Evolutionary conservation across 2,888 invertebrate genomes (phyloP).

Genomic region (Orchestes rusci): DNA sequence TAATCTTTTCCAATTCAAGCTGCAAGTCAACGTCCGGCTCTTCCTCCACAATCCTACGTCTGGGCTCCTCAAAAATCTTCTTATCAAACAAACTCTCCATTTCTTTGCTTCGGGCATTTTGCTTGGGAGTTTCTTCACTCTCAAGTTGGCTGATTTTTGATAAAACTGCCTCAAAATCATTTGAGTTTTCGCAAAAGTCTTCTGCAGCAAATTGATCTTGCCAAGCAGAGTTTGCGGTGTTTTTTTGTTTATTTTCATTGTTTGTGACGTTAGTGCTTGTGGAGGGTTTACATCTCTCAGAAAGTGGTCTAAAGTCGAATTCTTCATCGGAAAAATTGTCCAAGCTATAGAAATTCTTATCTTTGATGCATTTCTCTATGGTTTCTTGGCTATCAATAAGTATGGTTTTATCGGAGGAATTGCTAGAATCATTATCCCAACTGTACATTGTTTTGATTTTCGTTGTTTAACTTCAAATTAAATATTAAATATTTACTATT

Average conservation of each 20-base stretch:
- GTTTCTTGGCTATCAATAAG: too few relatives aligned
- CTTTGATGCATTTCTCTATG: too few relatives aligned
- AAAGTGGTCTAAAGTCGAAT: constrained; percentile 6
- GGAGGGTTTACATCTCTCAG: neutral
- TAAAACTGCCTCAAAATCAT: constrained; percentile 13
- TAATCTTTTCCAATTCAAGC: too few relatives aligned
- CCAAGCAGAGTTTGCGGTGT: constrained; percentile 2
- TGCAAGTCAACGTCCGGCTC: too few relatives aligned
- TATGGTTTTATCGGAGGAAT: too few relatives aligned
- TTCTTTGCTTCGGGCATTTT: constrained; percentile 19
- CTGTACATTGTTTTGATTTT: too few relatives aligned
- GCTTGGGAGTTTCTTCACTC: constrained; percentile 3
- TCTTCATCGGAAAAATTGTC: constrained; percentile 20
- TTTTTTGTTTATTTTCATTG: neutral
- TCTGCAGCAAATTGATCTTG: constrained; percentile 9
- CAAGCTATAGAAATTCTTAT: constrained; percentile 14
- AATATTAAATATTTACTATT: too few relatives aligned
- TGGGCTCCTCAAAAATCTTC: neutral
- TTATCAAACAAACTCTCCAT: constrained; percentile 6
- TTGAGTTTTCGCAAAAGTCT: constrained; percentile 19
- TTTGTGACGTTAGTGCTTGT: neutral
- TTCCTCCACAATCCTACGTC: neutral
- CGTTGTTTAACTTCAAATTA: too few relatives aligned
- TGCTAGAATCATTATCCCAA: too few relatives aligned
- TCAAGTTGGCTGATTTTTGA: constrained; percentile 13